These are phyloP conservation scores for Lepus timidus DNA, from an alignment of 2,113 vertebrate species.

Conservation along the genomic window DNA sequence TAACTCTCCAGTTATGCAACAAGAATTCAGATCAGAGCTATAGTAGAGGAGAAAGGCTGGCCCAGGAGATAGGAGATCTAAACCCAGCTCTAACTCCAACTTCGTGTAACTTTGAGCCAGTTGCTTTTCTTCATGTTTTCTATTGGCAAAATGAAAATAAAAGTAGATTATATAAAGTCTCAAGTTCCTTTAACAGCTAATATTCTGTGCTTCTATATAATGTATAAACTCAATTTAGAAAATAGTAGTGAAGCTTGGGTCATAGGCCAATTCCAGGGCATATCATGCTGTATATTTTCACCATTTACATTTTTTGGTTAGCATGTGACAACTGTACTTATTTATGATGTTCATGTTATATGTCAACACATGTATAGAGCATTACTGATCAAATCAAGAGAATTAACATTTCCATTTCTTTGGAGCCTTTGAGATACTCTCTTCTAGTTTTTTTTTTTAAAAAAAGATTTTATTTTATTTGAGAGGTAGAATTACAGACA, in stretches of 20 bases:
- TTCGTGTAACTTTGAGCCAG: not conserved
- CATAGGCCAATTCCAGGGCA: not conserved
- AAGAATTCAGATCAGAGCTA: not conserved
- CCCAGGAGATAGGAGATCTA: not conserved
- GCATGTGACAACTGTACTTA: no score
- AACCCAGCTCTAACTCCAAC: not conserved
- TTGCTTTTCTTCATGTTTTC: constrained; percentile 17
- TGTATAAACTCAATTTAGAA: not conserved
- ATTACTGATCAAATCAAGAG: no score
- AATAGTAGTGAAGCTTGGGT: not conserved
- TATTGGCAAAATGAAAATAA: not conserved
- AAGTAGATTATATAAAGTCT: not conserved
- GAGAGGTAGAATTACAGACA: no score
- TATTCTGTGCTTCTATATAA: not conserved
- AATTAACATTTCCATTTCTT: no score
- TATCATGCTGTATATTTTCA: no score
- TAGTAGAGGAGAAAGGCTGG: not conserved
- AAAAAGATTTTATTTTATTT: no score
- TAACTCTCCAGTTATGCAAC: not conserved
- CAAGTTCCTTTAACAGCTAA: not conserved
- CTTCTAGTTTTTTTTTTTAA: no score
- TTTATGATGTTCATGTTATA: no score
- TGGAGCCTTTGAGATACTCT: no score
- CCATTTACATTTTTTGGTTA: no score
- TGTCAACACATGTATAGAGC: no score